Evolutionary conservation across 2,888 invertebrate species (phyloP).

Genomic region (Xanthostigma xanthostigma): DNA sequence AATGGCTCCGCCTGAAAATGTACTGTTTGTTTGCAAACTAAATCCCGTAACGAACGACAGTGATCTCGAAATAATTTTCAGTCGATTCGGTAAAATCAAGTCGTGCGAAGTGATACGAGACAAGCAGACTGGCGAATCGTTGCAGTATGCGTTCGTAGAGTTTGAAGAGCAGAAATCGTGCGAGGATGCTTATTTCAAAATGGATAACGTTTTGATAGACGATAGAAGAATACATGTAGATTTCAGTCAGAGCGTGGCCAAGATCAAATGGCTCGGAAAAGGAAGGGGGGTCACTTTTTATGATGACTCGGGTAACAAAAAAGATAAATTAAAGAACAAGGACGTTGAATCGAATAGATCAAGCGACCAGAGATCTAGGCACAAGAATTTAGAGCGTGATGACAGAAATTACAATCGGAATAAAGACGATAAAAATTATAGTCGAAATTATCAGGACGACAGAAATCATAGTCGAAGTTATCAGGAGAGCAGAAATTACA

Average conservation of each 20-base stretch:
- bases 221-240: conserved; percentile 98
- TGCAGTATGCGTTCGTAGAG: conserved; percentile 98
- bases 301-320: conserved; percentile 23
- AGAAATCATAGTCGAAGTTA: too few species aligned
- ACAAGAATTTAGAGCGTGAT: too few species aligned
- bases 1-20: conserved; percentile 96
- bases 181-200: conserved; percentile 97
- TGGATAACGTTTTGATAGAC: conserved; percentile 99
- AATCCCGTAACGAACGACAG: conserved; percentile 97
- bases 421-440: too few species aligned
- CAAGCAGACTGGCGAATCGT: conserved; percentile 77
- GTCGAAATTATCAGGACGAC: too few species aligned
- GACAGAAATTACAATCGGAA: too few species aligned
- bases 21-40: conserved; percentile 95
- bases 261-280: conserved; percentile 81
- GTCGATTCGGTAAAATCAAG: conserved; percentile 85
- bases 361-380: too few species aligned
- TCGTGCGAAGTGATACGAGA: conserved; percentile 95
- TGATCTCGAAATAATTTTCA: conserved; percentile 94
- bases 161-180: conserved; percentile 85
- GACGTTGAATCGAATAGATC: too few species aligned
- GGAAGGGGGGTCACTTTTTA: conserved; percentile 59
- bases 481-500: too few species aligned
- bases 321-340: conserved; percentile 11
- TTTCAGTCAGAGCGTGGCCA: conserved; percentile 97